phyloP scores from a whole-genome alignment of 2,113 vertebrate species.

The Python bivittatus region DNA sequence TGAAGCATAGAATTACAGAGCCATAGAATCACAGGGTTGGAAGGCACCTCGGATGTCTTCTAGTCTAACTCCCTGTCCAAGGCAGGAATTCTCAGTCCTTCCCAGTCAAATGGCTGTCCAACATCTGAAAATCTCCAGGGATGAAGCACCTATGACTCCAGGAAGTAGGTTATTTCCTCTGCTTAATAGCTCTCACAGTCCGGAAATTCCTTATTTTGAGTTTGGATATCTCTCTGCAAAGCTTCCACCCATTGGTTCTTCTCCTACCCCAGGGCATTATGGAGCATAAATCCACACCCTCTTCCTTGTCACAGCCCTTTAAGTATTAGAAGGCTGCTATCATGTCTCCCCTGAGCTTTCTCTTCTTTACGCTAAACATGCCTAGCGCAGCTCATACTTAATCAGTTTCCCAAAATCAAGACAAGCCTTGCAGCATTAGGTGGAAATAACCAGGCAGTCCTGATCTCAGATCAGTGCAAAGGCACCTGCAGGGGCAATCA shows the following conservation, averaged over 20 bases:
- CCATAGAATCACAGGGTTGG: not conserved
- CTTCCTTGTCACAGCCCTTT: not conserved
- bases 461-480: not conserved
- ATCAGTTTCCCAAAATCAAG: not conserved
- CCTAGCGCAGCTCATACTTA: not conserved
- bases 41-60: not conserved
- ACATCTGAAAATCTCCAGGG: not conserved
- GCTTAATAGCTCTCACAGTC: not conserved
- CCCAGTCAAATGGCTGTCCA: not conserved
- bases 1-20: not conserved
- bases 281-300: not conserved
- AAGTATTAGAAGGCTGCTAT: not conserved
- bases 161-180: not conserved
- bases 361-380: not conserved
- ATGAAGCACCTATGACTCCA: not conserved
- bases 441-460: not conserved
- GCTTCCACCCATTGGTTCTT: not conserved
- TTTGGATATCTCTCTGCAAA: not conserved
- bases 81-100: not conserved
- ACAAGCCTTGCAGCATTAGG: not conserved
- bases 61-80: not conserved
- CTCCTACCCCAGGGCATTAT: not conserved
- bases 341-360: not conserved
- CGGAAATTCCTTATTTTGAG: not conserved
- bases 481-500: not conserved